Conservation (phyloP, 2,113 vertebrate genomes). For the Riparia riparia region DNA sequence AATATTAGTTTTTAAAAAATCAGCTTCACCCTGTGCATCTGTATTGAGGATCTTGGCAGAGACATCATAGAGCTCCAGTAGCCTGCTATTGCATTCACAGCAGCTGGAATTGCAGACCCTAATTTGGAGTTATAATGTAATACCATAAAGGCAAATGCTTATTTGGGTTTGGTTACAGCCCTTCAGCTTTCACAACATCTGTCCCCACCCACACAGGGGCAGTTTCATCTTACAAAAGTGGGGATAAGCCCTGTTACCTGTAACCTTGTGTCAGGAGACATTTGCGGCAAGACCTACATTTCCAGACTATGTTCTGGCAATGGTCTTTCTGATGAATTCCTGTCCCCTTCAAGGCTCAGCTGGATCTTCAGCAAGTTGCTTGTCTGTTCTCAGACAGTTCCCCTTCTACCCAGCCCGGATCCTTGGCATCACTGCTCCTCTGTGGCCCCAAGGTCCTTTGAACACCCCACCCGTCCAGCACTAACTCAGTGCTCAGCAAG, state of each 20-base stretch:
- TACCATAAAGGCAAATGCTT: not conserved
- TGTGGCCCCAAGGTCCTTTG: not conserved
- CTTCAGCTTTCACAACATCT: slow-evolving; percentile 25
- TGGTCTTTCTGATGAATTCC: not conserved
- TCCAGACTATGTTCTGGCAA: not conserved
- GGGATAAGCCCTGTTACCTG: not conserved
- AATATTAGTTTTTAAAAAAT: not conserved
- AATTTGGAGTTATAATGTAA: not conserved
- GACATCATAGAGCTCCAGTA: not conserved
- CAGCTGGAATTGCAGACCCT: slow-evolving; percentile 19
- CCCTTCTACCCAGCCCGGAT: not conserved
- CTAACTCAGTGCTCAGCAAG: not conserved
- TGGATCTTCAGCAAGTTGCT: not conserved
- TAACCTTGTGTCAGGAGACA: not conserved
- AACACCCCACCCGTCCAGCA: not conserved
- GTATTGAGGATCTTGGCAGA: not conserved
- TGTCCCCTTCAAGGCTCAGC: not conserved
- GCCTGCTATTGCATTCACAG: not conserved
- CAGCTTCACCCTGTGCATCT: not conserved
- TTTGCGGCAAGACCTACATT: not conserved
- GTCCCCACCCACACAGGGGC: slow-evolving; percentile 2
- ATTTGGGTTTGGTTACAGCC: slow-evolving; percentile 17
- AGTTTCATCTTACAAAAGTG: slow-evolving; percentile 21
- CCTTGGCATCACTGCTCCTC: not conserved
- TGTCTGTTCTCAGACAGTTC: not conserved